Base-by-base conservation (phyloP, 2,888 invertebrate species). In the Andrena praecox region DNA sequence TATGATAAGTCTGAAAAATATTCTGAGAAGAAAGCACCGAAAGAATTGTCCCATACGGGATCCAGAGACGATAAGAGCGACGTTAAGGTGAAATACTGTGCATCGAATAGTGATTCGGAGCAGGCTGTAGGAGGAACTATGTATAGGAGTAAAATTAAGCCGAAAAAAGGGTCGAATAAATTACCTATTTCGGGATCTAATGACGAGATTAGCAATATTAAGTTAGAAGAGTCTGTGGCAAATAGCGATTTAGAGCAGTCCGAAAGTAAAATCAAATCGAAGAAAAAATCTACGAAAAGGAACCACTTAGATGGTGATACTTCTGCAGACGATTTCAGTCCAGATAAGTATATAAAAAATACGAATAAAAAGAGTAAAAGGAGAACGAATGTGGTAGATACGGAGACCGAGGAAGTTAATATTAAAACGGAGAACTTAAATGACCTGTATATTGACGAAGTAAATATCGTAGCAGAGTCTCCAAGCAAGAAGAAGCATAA, bases 401-500 rank as follows among this genome's bases (percentile, higher is more conserved):
- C 27, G 5, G 71, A 68, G 8, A 54, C 5, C 10, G 50, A 27
- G 33, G 50, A 31, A 68, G 20, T 52, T 7, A 27, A 54, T 16
- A 16, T 84, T 71, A 84, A 84, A 54, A 5, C 24, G 0, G 77
- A 83, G 50, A 24, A 54, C 48, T 42, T 33, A 0, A 56, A 33
- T 42, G 67, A 42, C 10, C 24, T 8, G 12, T 6, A 29, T 29
- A 48, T 50, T 35, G 27, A 73, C 7, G 29, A 31, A 20, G 35
- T 50, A 20, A 64, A 60, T 16, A 42, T 64, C 20, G 6, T 56
- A 62, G 29, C 69, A 52, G 29, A 29, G 16, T 66, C 54, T 48
- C 52, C 66, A 2, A 83, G 27, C 8, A 64, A 75, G 33, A 83
- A 80, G 20, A 56, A 56, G 24, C n/a, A 24, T 63, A 77, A 73